Conservation (phyloP, 2,113 vertebrate species). For the Tenebrosternarchus preto region DNA sequence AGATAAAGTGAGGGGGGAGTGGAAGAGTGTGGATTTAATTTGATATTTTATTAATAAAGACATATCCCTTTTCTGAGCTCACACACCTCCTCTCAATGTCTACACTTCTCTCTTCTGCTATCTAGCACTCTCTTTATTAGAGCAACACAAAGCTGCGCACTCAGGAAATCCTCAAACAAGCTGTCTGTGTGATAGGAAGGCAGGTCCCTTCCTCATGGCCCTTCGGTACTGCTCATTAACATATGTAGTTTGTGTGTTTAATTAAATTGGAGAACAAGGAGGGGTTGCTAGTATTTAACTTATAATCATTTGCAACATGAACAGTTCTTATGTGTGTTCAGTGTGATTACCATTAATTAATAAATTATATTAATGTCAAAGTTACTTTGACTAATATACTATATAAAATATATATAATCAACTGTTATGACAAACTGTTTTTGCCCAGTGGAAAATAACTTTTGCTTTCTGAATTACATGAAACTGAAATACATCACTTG, state of each 20-base stretch:
- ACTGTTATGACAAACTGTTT: no score
- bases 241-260: slow-evolving; percentile 54
- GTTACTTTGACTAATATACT: slow-evolving; percentile 13
- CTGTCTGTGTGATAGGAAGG: slow-evolving; percentile 40
- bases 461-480: neutral
- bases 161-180: slow-evolving; percentile 59
- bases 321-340: slow-evolving; percentile 40
- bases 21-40: slow-evolving; percentile 59
- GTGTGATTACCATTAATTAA: slow-evolving; percentile 46
- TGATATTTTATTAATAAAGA: slow-evolving; percentile 64
- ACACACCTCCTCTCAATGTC: slow-evolving; percentile 56
- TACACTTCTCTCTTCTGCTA: slow-evolving; percentile 57
- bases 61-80: slow-evolving; percentile 61
- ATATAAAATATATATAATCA: no score
- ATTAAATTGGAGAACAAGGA: slow-evolving; percentile 65
- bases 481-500: neutral
- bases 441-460: neutral
- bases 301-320: slow-evolving; percentile 45
- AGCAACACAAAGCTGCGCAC: slow-evolving; percentile 52
- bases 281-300: slow-evolving; percentile 50
- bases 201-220: slow-evolving; percentile 56
- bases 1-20: slow-evolving; percentile 46
- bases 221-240: slow-evolving; percentile 61
- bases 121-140: slow-evolving; percentile 68
- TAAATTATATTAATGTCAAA: slow-evolving; percentile 37